Conservation (phyloP, 2,113 vertebrate genomes). For the Deroptyus accipitrinus region DNA sequence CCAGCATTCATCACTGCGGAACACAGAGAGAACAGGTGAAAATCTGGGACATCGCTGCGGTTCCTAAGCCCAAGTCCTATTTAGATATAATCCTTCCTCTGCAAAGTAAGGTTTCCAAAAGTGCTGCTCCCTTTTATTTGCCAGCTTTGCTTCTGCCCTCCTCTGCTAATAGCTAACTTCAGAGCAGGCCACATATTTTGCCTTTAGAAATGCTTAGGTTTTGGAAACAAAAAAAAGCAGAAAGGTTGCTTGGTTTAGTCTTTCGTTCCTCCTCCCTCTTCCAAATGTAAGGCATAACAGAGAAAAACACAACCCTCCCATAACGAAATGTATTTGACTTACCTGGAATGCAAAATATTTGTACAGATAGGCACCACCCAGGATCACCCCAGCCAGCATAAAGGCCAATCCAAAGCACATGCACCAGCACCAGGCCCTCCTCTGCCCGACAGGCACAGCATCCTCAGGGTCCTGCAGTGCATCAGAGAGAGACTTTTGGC, state of each 20-base stretch:
- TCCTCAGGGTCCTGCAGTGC: constrained; percentile 83
- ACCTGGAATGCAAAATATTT: constrained; percentile 88
- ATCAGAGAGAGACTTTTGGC: neutral
- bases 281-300: neutral
- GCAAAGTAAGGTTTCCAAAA: neutral
- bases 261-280: neutral
- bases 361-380: constrained; percentile 92
- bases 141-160: neutral
- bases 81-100: neutral
- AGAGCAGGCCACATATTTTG: neutral
- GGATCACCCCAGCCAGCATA: constrained; percentile 91
- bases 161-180: neutral
- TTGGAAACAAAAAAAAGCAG: neutral
- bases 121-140: neutral
- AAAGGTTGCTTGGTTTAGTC: neutral
- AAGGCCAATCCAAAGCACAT: constrained; percentile 94
- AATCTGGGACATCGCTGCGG: neutral
- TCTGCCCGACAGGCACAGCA: constrained; percentile 77
- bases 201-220: neutral
- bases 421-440: constrained; percentile 94
- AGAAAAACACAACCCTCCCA: neutral
- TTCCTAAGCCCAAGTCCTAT: neutral
- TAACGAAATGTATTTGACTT: constrained; percentile 28
- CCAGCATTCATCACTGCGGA: neutral
- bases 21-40: neutral